phyloP scores from a whole-genome alignment of 2,888 invertebrate species.

The Aphidius colemani region DNA sequence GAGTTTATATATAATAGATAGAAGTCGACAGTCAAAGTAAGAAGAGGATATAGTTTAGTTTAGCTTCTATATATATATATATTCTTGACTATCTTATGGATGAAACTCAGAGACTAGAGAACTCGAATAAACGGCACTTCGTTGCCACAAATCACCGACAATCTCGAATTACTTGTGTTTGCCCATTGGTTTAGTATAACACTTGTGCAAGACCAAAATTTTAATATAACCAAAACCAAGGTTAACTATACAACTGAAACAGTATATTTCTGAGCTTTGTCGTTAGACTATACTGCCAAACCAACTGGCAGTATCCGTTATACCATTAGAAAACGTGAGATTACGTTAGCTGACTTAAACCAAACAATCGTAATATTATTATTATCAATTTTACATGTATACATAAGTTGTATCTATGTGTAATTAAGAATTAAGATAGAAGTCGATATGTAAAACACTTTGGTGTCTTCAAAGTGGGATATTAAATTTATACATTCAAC shows the following conservation, averaged over 20 bases:
- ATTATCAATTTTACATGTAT: slow-evolving; percentile 20
- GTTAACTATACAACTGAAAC: slow-evolving; percentile 7
- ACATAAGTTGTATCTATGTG: background rate
- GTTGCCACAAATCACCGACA: slow-evolving; percentile 57
- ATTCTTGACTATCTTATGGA: slow-evolving; percentile 30
- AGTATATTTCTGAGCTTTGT: slow-evolving; percentile 31
- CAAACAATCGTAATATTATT: slow-evolving; percentile 17
- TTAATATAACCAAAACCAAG: slow-evolving; percentile 46
- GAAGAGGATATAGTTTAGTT: slow-evolving; percentile 4
- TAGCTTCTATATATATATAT: slow-evolving; percentile 16
- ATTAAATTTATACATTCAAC: too few relatives aligned
- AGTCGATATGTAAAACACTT: too few relatives aligned
- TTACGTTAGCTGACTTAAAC: slow-evolving; percentile 37
- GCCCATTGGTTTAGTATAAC: slow-evolving; percentile 57
- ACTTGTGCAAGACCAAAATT: slow-evolving; percentile 48
- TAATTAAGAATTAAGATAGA: background rate
- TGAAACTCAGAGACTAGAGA: slow-evolving; percentile 40
- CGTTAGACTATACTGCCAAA: slow-evolving; percentile 38
- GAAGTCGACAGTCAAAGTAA: background rate
- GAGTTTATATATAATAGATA: slow-evolving; percentile 7
- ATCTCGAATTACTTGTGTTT: slow-evolving; percentile 60
- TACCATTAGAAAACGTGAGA: slow-evolving; percentile 52
- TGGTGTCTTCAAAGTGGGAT: too few relatives aligned
- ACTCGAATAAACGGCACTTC: slow-evolving; percentile 45
- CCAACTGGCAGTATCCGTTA: slow-evolving; percentile 48